A percentile compares a stretch with the other conserved stretches of the same genome.
Conservation (phyloP, 64 coral and sea anemone genomes). For the Hydrozoanthus tunicans region DNA sequence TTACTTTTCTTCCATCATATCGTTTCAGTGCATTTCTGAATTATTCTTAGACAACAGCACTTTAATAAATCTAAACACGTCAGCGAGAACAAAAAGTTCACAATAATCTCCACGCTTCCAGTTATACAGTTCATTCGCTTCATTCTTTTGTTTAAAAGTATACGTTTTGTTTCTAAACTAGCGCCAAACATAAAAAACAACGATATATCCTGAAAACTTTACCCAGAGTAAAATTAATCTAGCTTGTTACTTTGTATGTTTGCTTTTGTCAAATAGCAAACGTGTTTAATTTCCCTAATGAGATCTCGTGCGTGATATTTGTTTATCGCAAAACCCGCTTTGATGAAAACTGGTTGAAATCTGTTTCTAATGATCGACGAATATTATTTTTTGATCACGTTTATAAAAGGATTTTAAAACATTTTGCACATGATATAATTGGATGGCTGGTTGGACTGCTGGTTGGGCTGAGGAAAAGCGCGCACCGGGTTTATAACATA, state of each 20-base stretch:
- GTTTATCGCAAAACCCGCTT: not conserved
- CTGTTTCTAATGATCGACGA: too few relatives aligned
- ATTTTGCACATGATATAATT: too few relatives aligned
- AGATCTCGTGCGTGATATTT: not conserved
- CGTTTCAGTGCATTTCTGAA: not conserved
- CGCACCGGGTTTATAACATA: too few relatives aligned
- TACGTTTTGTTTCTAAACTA: not conserved
- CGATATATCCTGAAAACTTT: conserved; percentile 1
- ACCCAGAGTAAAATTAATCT: conserved; percentile 14
- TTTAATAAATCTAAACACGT: not conserved
- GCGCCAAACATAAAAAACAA: not conserved
- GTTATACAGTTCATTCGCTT: not conserved
- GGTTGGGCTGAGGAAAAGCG: too few relatives aligned
- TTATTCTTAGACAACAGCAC: not conserved
- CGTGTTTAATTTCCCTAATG: conserved; percentile 43
- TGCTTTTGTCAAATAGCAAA: conserved; percentile 20
- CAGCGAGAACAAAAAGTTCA: not conserved
- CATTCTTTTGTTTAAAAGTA: not conserved
- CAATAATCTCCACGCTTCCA: not conserved
- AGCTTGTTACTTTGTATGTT: conserved; percentile 13
- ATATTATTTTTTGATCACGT: too few relatives aligned
- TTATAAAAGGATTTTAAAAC: too few relatives aligned
- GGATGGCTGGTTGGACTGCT: too few relatives aligned
- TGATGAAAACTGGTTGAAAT: not conserved
- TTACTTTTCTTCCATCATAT: not conserved